phyloP scores from a whole-genome alignment of 2,888 invertebrate species.

The Sipunculus nudus region DNA sequence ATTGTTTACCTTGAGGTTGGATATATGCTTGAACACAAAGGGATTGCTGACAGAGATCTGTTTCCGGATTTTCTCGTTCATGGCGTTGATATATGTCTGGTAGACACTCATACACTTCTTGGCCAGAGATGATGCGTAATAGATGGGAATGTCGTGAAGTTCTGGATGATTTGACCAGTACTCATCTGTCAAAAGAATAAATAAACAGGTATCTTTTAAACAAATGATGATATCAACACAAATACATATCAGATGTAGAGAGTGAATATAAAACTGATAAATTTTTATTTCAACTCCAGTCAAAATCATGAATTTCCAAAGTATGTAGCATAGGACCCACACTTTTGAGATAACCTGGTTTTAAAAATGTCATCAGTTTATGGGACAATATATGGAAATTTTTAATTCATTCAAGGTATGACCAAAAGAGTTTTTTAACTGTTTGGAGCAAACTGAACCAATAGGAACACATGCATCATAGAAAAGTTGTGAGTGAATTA shows the following conservation, averaged over 20 bases:
- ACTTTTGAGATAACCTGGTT: no score
- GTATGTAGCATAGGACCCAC: no score
- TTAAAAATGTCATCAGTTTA: no score
- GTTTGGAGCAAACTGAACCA: no score
- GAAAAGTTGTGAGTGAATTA: no score
- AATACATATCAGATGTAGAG: not conserved
- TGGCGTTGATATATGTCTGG: constrained; percentile 98
- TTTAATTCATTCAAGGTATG: no score
- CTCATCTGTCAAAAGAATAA: constrained; percentile 85
- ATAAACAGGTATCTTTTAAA: constrained; percentile 1
- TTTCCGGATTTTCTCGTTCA: constrained; percentile 96
- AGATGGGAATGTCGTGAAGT: constrained; percentile 97
- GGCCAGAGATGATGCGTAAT: constrained; percentile 98
- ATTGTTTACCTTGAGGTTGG: constrained; percentile 67
- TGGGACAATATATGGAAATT: no score
- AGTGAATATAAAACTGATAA: no score
- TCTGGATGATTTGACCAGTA: constrained; percentile 98
- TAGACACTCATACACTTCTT: constrained; percentile 99
- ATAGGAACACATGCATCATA: no score
- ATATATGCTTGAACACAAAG: constrained; percentile 96
- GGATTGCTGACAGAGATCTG: constrained; percentile 99
- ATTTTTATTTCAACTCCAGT: no score
- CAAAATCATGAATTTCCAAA: no score
- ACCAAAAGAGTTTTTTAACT: no score
- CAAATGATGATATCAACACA: not conserved